Base-by-base conservation (phyloP, 2,113 vertebrate genomes). In the Meles meles region DNA sequence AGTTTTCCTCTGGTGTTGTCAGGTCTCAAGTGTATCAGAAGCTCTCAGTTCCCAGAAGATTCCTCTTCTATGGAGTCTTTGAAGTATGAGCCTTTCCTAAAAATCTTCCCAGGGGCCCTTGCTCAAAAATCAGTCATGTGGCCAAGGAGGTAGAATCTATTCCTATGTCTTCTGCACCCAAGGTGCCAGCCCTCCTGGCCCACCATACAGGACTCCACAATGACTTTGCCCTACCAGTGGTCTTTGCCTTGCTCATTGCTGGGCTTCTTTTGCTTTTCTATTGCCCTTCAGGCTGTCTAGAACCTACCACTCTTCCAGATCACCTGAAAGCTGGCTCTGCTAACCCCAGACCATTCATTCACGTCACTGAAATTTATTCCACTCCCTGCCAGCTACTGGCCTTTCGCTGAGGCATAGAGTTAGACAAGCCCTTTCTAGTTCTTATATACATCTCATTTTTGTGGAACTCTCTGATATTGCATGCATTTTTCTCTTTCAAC, bases 401-500 rank as follows among this genome's bases (percentile, higher is more conserved):
- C 27, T 11, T 15, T 4, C 1, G 10, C 31, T 29, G 57, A 42
- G 39, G 39, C 10, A 0, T 3, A 31, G 34, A 49, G 14, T 27
- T 17, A 25, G 63, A 63, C 12, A 57, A 12, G 8, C 0, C 6
- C 0, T 1, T 15, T 65, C 59, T 65, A 5, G 29, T 31, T 17
- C 21, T 31, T 10, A 15, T 1, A 44, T 13, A 57, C 1, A 29
- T 11, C 39, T 49, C 1, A 4, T 29, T 23, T 31, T 55, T 25
- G 10, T 17, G 2, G 13, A 8, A 2, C 4, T 29, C n/a, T 18
- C 0, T 7, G 63, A 13, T 18, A 34, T 25, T 6, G 25, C 1
- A 21, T 9, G 37, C 15, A 34, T 2, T 67, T 20, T 17, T 80
- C 37, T 31, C 67, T 86, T 65, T 65, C 44, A 74, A 85, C 37